These are phyloP conservation scores for Platycercus adscitus DNA, from an alignment of 2,113 vertebrate genomes.

Conservation along the genomic window DNA sequence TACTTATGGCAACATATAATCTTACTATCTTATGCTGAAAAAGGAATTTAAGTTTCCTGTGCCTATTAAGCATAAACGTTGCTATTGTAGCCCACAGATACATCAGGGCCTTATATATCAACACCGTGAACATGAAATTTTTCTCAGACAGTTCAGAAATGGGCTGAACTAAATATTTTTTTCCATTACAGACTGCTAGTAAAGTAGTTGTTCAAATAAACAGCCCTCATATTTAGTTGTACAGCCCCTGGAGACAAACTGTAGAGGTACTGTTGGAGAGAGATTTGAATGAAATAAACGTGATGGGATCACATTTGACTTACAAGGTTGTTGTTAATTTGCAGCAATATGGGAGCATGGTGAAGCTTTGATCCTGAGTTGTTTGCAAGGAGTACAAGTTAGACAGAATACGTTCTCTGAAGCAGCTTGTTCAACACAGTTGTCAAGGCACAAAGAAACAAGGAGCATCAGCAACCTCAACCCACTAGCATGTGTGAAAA, in stretches of 20 bases:
- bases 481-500: fast-evolving
- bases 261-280: neutral
- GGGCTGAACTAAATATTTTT: neutral
- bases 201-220: neutral
- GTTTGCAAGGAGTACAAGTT: neutral
- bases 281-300: neutral
- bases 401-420: neutral
- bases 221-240: neutral
- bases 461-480: neutral
- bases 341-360: neutral
- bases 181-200: neutral
- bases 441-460: neutral
- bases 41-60: neutral
- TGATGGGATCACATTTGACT: neutral
- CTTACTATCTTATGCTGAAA: neutral
- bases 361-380: neutral
- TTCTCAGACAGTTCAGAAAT: neutral
- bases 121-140: neutral
- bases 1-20: neutral
- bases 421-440: neutral
- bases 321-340: neutral
- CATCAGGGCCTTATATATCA: neutral
- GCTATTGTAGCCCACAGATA: neutral
- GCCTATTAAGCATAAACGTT: neutral
- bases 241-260: neutral